Base-by-base conservation (phyloP, 2,113 vertebrate genomes). In the Ictidomys tridecemlineatus region DNA sequence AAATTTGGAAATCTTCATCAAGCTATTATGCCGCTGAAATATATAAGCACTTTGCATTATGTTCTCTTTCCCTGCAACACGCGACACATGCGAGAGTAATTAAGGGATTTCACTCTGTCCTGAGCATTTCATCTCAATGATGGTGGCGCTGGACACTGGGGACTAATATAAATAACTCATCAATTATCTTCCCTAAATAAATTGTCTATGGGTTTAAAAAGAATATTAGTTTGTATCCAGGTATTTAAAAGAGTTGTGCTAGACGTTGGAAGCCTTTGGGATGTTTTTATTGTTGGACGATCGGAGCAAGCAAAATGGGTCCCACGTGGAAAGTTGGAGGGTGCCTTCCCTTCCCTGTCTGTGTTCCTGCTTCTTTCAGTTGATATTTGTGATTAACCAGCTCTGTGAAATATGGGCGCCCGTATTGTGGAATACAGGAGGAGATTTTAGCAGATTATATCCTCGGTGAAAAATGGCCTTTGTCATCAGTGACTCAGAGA, bases 1-100 rank as follows among this genome's bases (percentile, higher is more conserved):
- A 98, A 98, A 98, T 98, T 98, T 98, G 92, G 97, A 98, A 98
- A 98, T 98, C 98, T 98, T 98, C 98, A 98, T 98, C 98, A 98
- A 97, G 98, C 96, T 96, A 95, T 98, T 98, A 98, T 97, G 97
- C 92, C 69, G 91, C 91, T 1, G 16, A 98, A 98, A 97, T 14
- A 0, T 74, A 94, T 56, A 28, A 97, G 98, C 96, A 91, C 95
- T 98, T 98, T 97, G 95, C 95, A 98, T 98, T 98, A 98, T 97
- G 96, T 96, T 83, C 97, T 98, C 96, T 97, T 98, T 93, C 89
- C 95, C 83, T 56, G 84, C 79, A 98, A 97, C 94, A 95, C 28
- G 86, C 97, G 97, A 97, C 97, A 97, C 96, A 95, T 93, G 92
- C 5, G 95, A 97, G 90, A 97, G 84, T 98, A 98, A 98, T 98